Percentiles rank a stretch among this genome's conserved stretches.
Conservation (phyloP, 2,113 vertebrate species). For the Rhinogobius similis region DNA sequence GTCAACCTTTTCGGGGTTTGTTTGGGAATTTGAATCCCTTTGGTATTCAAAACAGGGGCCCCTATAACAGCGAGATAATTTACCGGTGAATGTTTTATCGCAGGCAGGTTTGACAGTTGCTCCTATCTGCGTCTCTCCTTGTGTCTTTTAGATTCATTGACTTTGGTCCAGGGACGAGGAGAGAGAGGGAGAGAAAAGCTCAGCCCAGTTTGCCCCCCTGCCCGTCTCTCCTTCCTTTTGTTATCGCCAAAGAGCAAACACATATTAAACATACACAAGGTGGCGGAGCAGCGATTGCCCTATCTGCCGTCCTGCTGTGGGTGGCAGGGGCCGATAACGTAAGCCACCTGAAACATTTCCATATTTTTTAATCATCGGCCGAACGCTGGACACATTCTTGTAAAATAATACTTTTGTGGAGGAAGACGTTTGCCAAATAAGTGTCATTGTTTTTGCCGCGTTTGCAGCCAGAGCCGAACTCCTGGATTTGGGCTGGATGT, state of each 20-base stretch:
- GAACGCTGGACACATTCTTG: constrained; percentile 34
- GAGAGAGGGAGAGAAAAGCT: constrained; percentile 26
- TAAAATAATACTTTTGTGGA: constrained; percentile 30
- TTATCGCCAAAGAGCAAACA: constrained; percentile 69
- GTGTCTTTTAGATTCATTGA: constrained; percentile 64
- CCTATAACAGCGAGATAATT: constrained; percentile 66
- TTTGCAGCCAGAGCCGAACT: neutral
- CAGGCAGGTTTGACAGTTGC: constrained; percentile 44
- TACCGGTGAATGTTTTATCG: constrained; percentile 62
- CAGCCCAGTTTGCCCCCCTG: constrained; percentile 29
- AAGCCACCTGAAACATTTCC: constrained; percentile 64
- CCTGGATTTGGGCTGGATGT: neutral
- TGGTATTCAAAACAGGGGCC: constrained; percentile 69
- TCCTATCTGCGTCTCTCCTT: constrained; percentile 45
- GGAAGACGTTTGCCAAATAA: constrained; percentile 2
- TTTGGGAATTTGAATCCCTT: constrained; percentile 66
- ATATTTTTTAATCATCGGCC: constrained; percentile 58
- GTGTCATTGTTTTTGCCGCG: constrained; percentile 7
- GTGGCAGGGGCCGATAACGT: constrained; percentile 64
- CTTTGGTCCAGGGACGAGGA: constrained; percentile 67
- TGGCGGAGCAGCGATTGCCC: constrained; percentile 65
- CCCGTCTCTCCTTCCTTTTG: constrained; percentile 20
- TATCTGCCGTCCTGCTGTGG: constrained; percentile 65
- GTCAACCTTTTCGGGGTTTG: constrained; percentile 62
- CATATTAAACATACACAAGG: constrained; percentile 65